A percentile compares a stretch with the other conserved stretches of the same genome.
phyloP scores from a whole-genome alignment of 23 tunicate genomes.

The Halocynthia roretzi region DNA sequence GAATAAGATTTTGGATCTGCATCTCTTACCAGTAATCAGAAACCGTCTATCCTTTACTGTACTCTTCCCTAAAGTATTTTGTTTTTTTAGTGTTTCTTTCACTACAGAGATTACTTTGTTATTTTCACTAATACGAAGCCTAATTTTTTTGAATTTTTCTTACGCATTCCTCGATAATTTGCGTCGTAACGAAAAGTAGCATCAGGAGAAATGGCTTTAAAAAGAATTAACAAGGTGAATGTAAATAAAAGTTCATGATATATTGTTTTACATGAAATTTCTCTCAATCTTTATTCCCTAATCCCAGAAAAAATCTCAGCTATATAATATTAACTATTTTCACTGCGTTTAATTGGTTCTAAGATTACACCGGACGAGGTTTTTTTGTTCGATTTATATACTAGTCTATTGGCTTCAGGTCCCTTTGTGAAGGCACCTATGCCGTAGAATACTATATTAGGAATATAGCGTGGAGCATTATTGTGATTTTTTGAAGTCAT shows the following conservation, averaged over 20 bases:
- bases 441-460: too few species aligned
- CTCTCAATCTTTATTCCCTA: neutral
- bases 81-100: neutral
- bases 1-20: too few species aligned
- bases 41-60: too few species aligned
- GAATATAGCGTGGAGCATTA: too few species aligned
- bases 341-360: neutral
- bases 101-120: neutral
- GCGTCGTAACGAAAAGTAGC: neutral
- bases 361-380: neutral
- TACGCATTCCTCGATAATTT: neutral
- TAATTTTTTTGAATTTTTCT: neutral
- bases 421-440: too few species aligned
- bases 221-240: constrained; percentile 35
- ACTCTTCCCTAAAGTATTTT: neutral
- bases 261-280: neutral
- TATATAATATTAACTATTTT: too few species aligned
- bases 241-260: neutral
- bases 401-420: too few species aligned
- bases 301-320: too few species aligned
- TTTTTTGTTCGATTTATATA: too few species aligned
- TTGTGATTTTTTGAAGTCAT: too few species aligned
- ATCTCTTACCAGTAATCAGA: too few species aligned
- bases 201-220: constrained; percentile 20
- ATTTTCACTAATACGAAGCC: neutral